Percentiles rank a stretch among this genome's conserved stretches.
phyloP scores from a whole-genome alignment of 2,113 vertebrate species.

The Oncorhynchus keta region DNA sequence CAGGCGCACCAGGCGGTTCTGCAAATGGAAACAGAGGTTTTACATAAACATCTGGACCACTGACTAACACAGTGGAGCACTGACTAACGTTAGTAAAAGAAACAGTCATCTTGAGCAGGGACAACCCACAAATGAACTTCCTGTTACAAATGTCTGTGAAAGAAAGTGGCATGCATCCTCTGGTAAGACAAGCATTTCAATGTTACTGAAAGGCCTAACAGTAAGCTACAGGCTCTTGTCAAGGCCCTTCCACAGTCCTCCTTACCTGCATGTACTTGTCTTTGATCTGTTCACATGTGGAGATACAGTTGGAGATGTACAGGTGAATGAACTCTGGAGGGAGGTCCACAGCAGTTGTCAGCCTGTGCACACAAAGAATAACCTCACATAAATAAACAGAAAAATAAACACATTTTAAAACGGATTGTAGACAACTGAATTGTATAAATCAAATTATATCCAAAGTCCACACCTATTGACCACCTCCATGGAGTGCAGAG shows the following conservation, averaged over 20 bases:
- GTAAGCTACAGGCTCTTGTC: neutral
- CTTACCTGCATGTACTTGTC: conserved; percentile 99
- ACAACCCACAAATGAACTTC: too few relatives aligned
- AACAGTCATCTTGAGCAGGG: too few relatives aligned
- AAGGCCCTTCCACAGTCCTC: neutral
- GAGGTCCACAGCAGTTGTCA: conserved; percentile 96
- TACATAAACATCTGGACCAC: neutral
- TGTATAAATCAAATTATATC: neutral
- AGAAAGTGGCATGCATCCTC: neutral
- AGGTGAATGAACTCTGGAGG: conserved; percentile 99
- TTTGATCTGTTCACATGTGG: conserved; percentile 99
- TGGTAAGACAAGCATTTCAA: neutral
- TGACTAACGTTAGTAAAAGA: too few relatives aligned
- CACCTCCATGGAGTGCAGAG: conserved; percentile 98
- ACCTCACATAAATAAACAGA: neutral
- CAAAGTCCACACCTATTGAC: conserved; percentile 88
- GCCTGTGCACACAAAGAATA: conserved; percentile 65
- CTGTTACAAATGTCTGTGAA: neutral
- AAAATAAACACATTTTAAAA: neutral
- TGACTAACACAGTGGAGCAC: neutral
- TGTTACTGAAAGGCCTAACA: neutral
- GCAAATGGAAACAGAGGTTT: conserved; percentile 33
- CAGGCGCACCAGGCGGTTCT: conserved; percentile 97
- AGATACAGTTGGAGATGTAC: conserved; percentile 99
- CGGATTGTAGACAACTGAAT: too few relatives aligned